These are phyloP conservation scores for Odontocerum albicorne DNA, from an alignment of 2,888 invertebrate species.

Conservation along the genomic window DNA sequence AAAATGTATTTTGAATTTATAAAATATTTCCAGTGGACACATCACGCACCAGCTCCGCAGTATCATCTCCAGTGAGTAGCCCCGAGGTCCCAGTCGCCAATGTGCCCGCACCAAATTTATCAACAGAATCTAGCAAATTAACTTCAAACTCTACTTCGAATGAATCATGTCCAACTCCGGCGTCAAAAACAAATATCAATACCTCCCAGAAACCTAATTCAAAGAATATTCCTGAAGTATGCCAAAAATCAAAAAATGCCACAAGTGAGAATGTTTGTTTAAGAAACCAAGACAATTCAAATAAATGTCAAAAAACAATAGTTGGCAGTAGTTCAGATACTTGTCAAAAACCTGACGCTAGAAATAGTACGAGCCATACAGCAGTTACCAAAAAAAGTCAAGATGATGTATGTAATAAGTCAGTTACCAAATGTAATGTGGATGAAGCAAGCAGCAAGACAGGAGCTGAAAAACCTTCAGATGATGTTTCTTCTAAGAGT, in stretches of 20 bases:
- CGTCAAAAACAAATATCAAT: background rate
- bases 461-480: background rate
- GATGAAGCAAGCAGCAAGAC: background rate
- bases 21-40: constrained; percentile 20
- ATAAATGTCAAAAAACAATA: constrained; percentile 7
- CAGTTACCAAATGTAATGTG: constrained; percentile 5
- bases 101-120: background rate
- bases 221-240: constrained; percentile 1
- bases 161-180: constrained; percentile 1
- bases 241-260: constrained; percentile 7
- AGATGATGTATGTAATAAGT: background rate
- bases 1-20: too few species aligned
- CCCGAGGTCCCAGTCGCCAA: constrained; percentile 9
- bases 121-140: background rate
- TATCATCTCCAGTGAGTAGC: constrained; percentile 19
- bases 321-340: background rate
- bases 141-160: constrained; percentile 4
- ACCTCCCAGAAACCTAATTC: background rate
- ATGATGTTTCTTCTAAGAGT: background rate
- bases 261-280: too few species aligned
- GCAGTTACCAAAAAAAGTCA: constrained; percentile 4
- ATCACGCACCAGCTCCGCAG: constrained; percentile 16
- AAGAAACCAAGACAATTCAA: too few species aligned
- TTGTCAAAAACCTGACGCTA: constrained; percentile 4
- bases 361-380: constrained; percentile 1